Base-by-base conservation (phyloP, 2,113 vertebrate genomes). In the Ranitomeya variabilis region DNA sequence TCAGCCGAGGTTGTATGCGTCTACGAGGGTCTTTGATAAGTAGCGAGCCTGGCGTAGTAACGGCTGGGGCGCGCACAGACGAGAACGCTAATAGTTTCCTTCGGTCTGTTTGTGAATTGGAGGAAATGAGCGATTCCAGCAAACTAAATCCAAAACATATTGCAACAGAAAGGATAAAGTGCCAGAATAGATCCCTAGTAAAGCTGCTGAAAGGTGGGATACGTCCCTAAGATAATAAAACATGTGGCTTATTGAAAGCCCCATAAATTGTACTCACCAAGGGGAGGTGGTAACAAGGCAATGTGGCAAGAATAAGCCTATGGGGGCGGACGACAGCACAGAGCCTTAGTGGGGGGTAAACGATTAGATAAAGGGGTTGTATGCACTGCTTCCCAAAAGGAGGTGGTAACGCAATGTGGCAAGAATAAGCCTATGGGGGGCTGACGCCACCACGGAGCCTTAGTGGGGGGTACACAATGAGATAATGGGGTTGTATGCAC, bases 1-100 rank as follows among this genome's bases (percentile, higher is more conserved):
- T 91, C 90, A 91, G 60, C 67, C 80, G 73, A 60, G 9, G 83
- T 67, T 89, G 31, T 64, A 89, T 60, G 51, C 19, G 18, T 67
- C 62, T 80, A 89, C 74, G n/a, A 9, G n/a, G 73, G 54, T 60
- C 45, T 59, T 74, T 37, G 54, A 85, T 76, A 60, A 60, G 52
- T 31, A 15, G 11, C 14, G 26, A 55, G 26, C 6, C n/a, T 13
- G 83, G 23, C 18, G 55, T 45, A 13, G 54, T 60, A 76, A 60
- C 14, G 23, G 18, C 69, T 7, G 62, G 18, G 45, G 21, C 18
- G 26, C 57, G 15, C 8, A 64, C 57, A 82, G 18, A 37, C 26
- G 19, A 26, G 12, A 21, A 31, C 3, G 12, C 60, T 66, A 83
- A 64, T 83, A 52, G 80, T 37, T 81, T 81, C 57, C 31, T 45